Evolutionary conservation across 2,797 vertebrate genomes (phyloP).

Genomic region (Poeciliopsis gracilis): DNA sequence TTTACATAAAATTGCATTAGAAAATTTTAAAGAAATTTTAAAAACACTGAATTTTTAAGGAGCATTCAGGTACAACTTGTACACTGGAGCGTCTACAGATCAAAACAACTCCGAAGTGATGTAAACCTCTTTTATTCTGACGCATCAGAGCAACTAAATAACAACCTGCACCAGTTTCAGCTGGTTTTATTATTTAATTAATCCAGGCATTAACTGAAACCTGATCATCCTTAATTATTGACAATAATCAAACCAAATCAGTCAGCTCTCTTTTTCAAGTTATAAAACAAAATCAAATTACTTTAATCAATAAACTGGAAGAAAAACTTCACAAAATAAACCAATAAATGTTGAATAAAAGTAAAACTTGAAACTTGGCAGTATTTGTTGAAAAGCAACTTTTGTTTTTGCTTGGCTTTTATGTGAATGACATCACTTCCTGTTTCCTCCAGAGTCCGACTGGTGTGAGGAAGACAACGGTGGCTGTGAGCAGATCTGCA

Average conservation of each 20-base stretch:
- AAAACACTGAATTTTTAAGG: background rate
- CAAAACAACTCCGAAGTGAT: background rate
- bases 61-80: background rate
- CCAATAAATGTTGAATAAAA: background rate
- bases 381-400: background rate
- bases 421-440: background rate
- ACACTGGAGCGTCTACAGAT: background rate
- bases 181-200: no score
- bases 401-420: background rate
- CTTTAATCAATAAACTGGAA: background rate
- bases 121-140: background rate
- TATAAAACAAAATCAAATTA: background rate
- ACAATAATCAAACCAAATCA: no score
- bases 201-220: no score
- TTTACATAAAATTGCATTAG: background rate
- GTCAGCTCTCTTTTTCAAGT: background rate
- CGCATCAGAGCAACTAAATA: background rate
- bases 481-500: conserved; percentile 97
- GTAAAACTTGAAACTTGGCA: background rate
- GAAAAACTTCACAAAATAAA: background rate
- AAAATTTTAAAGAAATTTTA: no score
- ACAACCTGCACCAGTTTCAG: no score
- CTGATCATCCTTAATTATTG: no score
- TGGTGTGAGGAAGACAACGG: conserved; percentile 94
- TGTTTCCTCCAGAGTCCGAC: conserved; percentile 81